These are phyloP conservation scores for Grallaria varia DNA, from an alignment of 2,113 vertebrate species.

Conservation along the genomic window DNA sequence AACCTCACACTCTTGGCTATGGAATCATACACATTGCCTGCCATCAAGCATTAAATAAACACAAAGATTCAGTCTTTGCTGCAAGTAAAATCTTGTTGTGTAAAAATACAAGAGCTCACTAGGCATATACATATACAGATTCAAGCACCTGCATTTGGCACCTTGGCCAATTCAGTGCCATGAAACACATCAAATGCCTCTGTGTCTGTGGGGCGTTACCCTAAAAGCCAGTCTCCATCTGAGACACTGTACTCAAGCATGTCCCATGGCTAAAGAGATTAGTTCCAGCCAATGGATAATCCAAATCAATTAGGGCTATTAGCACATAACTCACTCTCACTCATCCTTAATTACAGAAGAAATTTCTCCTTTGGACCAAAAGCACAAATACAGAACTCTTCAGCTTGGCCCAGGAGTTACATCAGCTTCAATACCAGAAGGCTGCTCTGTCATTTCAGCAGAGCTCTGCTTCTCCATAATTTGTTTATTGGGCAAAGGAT, in stretches of 20 bases:
- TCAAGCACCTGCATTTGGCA: not conserved
- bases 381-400: not conserved
- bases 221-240: not conserved
- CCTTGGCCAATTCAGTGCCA: not conserved
- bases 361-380: not conserved
- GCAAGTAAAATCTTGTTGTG: not conserved
- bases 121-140: not conserved
- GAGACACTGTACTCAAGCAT: not conserved
- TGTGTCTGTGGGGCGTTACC: not conserved
- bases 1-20: not conserved
- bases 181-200: not conserved
- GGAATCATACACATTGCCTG: not conserved
- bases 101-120: not conserved
- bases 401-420: not conserved
- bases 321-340: not conserved
- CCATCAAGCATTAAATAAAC: not conserved
- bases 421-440: not conserved
- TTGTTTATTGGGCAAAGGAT: not conserved
- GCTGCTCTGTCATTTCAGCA: not conserved
- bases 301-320: not conserved
- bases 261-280: not conserved
- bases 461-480: not conserved
- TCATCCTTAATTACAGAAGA: not conserved
- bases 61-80: not conserved
- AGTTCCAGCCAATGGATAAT: slow-evolving; percentile 10